phyloP scores from a whole-genome alignment of 2,888 invertebrate genomes.

The Dermolepida albohirtum region DNA sequence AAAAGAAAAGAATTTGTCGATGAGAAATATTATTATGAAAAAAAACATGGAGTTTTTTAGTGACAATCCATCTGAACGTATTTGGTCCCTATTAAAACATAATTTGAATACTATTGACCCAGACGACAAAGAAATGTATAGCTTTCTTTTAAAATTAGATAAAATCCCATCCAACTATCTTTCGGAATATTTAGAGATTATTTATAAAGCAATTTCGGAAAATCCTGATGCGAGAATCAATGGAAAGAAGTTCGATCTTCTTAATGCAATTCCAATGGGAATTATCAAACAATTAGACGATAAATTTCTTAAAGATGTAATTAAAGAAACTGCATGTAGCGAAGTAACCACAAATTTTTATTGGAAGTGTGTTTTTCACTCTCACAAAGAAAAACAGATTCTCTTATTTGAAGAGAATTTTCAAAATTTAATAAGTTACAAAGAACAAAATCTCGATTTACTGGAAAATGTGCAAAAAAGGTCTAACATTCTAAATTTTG shows the following conservation, averaged over 20 bases:
- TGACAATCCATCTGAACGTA: conserved; percentile 12
- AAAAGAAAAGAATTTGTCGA: conserved; percentile 28
- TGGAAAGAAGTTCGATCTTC: no score
- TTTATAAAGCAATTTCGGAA: conserved; percentile 2
- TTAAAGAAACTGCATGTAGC: conserved; percentile 5
- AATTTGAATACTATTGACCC: conserved; percentile 24
- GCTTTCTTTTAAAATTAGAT: conserved; percentile 16
- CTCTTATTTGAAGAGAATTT: conserved; percentile 5
- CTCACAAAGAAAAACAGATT: neutral
- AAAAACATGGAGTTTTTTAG: conserved; percentile 20
- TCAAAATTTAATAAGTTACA: neutral
- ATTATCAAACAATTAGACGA: no score
- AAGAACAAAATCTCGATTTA: neutral
- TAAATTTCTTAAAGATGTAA: neutral
- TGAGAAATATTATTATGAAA: conserved; percentile 29
- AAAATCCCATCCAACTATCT: conserved; percentile 9
- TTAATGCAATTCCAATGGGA: no score
- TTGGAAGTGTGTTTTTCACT: conserved; percentile 23
- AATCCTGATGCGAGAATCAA: neutral
- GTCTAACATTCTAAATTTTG: conserved; percentile 11
- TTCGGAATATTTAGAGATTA: conserved; percentile 5
- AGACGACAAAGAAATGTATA: conserved; percentile 17
- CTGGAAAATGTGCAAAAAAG: neutral
- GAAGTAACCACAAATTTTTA: neutral
- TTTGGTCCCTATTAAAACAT: conserved; percentile 10